phyloP scores from a whole-genome alignment of 92 coral and sea anemone genomes.

The Bergia puertoricense region DNA sequence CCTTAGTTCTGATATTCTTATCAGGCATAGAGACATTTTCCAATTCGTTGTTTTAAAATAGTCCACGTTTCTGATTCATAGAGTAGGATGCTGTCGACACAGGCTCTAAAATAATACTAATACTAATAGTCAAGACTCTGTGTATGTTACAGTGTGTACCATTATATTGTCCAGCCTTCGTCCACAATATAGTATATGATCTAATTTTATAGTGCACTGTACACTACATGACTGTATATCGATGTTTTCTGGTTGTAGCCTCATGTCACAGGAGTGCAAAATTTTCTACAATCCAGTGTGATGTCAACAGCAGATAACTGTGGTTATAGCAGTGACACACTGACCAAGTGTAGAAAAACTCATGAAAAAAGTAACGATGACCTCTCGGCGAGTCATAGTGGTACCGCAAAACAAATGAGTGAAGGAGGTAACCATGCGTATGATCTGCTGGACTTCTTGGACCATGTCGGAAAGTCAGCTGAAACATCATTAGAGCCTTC shows the following conservation, averaged over 20 bases:
- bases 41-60: no score
- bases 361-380: background rate
- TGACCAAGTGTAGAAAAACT: constrained; percentile 14
- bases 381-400: background rate
- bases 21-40: no score
- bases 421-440: constrained; percentile 36
- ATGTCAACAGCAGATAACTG: background rate
- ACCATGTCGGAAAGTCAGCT: constrained; percentile 46
- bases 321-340: constrained; percentile 5
- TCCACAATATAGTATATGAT: background rate
- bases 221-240: background rate
- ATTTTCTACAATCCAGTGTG: background rate
- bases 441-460: constrained; percentile 60
- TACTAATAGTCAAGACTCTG: no score
- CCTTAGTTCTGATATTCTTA: no score
- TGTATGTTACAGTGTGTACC: background rate
- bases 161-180: no score
- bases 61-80: no score
- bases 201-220: background rate
- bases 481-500: constrained; percentile 7
- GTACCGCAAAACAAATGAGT: background rate
- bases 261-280: constrained; percentile 8
- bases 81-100: no score
- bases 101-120: no score
- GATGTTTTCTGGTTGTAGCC: constrained; percentile 1